phyloP scores from a whole-genome alignment of 2,888 invertebrate species.

The Graphium colonna region DNA sequence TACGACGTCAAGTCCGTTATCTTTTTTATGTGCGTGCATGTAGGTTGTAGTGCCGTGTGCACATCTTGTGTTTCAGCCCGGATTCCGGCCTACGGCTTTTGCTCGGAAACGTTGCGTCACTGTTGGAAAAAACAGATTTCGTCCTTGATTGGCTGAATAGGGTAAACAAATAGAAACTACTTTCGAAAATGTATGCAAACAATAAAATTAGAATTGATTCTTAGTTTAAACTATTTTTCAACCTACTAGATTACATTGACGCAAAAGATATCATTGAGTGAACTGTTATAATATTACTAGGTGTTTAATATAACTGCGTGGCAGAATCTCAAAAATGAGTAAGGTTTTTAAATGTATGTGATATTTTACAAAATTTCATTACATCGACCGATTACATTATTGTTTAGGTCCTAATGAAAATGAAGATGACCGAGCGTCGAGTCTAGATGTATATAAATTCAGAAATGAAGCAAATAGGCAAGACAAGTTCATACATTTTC shows the following conservation, averaged over 20 bases:
- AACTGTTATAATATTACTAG: slow-evolving; percentile 12
- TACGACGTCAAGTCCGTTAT: slow-evolving; percentile 52
- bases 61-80: slow-evolving; percentile 49
- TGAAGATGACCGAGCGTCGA: slow-evolving; percentile 31
- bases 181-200: slow-evolving; percentile 19
- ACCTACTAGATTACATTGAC: slow-evolving; percentile 22
- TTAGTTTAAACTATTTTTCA: too few relatives aligned
- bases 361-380: background rate
- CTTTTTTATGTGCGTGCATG: slow-evolving; percentile 63
- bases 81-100: slow-evolving; percentile 63
- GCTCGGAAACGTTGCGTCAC: slow-evolving; percentile 65
- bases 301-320: too few relatives aligned
- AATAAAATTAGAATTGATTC: too few relatives aligned
- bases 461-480: slow-evolving; percentile 43
- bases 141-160: slow-evolving; percentile 31
- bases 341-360: slow-evolving; percentile 19
- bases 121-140: slow-evolving; percentile 38
- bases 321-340: slow-evolving; percentile 25
- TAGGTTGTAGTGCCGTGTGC: slow-evolving; percentile 75
- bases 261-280: background rate
- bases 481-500: slow-evolving; percentile 37
- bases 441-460: slow-evolving; percentile 55
- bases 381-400: background rate
- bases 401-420: slow-evolving; percentile 24
- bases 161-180: slow-evolving; percentile 24